Evolutionary conservation across 2,888 invertebrate genomes (phyloP).

Genomic region (Nemapogon koenigi): DNA sequence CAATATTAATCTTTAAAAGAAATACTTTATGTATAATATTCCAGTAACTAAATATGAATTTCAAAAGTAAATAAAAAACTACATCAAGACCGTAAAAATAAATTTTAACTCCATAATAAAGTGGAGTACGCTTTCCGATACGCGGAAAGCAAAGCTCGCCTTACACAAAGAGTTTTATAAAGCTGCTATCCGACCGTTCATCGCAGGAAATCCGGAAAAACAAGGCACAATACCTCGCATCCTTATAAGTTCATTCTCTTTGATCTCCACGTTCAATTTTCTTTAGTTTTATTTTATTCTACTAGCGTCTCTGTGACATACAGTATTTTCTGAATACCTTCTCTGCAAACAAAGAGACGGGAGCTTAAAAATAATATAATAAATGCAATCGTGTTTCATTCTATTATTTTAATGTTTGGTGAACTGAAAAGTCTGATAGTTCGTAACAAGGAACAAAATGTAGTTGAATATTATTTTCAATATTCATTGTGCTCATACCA

Average conservation of each 20-base stretch:
- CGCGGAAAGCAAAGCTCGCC: conserved; percentile 1
- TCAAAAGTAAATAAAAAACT: background rate
- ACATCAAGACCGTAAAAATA: background rate
- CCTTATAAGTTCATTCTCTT: background rate
- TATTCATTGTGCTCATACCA: too few relatives aligned
- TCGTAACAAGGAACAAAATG: too few relatives aligned
- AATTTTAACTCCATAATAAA: background rate
- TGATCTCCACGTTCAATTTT: background rate
- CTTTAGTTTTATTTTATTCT: conserved; percentile 1
- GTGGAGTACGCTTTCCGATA: background rate
- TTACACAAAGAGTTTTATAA: conserved; percentile 8
- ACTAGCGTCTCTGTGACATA: background rate
- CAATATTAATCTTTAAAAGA: too few relatives aligned
- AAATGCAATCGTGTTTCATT: too few relatives aligned
- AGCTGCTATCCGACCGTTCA: background rate
- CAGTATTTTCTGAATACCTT: too few relatives aligned
- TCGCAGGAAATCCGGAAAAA: conserved; percentile 3
- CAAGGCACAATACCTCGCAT: conserved; percentile 1
- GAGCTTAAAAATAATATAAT: too few relatives aligned
- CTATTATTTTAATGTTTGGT: too few relatives aligned
- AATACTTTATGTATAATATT: too few relatives aligned
- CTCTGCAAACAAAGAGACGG: too few relatives aligned
- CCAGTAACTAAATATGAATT: background rate
- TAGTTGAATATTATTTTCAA: too few relatives aligned
- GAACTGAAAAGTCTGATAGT: too few relatives aligned